Conservation (phyloP, 2,888 invertebrate species). For the Megaustenia siamemsis region DNA sequence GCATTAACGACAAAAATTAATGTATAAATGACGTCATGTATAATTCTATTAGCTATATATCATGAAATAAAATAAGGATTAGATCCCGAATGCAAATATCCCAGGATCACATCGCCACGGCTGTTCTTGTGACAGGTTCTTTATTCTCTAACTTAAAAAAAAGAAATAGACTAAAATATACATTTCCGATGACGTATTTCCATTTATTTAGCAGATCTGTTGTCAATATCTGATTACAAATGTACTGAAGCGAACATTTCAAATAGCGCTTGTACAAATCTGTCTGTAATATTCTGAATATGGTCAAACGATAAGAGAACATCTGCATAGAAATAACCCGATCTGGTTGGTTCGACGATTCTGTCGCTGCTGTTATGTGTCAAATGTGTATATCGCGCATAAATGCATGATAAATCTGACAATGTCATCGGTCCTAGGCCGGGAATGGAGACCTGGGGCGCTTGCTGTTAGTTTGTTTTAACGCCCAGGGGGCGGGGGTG, state of each 20-base stretch:
- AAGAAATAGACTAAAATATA: not conserved
- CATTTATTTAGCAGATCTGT: not conserved
- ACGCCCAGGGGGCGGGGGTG: too few relatives aligned
- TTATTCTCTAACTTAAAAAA: not conserved
- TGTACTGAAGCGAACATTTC: not conserved
- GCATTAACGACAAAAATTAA: too few relatives aligned
- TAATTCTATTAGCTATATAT: too few relatives aligned
- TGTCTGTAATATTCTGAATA: not conserved
- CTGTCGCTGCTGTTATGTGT: not conserved
- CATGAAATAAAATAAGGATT: too few relatives aligned
- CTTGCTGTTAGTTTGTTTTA: not conserved
- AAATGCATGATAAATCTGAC: constrained; percentile 20
- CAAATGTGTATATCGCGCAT: constrained; percentile 19
- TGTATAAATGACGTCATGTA: too few relatives aligned
- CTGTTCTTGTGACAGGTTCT: not conserved
- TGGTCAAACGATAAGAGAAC: not conserved
- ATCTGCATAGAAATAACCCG: not conserved
- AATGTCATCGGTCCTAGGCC: not conserved
- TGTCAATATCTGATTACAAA: not conserved
- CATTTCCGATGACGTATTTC: not conserved
- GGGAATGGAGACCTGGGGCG: not conserved
- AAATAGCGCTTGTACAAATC: not conserved
- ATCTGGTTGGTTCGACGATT: not conserved
- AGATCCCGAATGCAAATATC: too few relatives aligned
- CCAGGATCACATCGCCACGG: not conserved